These are phyloP conservation scores for Achatina immaculata DNA, from an alignment of 1,140 invertebrate genomes.

Conservation along the genomic window DNA sequence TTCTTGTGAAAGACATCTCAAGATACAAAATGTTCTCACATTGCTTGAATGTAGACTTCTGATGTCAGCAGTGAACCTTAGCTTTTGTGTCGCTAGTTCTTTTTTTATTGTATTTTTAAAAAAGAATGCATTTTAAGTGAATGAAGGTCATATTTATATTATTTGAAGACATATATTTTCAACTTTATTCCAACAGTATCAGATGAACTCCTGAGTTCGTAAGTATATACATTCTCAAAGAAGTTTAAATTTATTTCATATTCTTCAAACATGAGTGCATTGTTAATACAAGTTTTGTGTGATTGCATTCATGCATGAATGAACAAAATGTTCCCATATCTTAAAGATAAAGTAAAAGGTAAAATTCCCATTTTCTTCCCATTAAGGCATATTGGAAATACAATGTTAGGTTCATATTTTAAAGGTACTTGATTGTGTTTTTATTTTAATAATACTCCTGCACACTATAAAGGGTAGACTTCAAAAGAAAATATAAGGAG, in stretches of 20 bases:
- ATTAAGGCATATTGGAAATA: not conserved
- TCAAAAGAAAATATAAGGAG: too few species aligned
- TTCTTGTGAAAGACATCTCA: too few species aligned
- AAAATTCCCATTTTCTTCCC: too few species aligned
- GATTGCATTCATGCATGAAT: not conserved
- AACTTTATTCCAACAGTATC: constrained; percentile 56
- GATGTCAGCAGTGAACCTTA: not conserved
- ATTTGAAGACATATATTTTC: too few species aligned
- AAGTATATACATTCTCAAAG: constrained; percentile 43
- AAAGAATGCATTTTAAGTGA: not conserved
- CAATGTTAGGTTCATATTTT: too few species aligned
- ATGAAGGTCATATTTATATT: not conserved
- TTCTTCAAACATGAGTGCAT: not conserved
- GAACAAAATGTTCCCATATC: not conserved
- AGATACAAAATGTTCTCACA: too few species aligned
- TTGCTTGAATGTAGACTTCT: not conserved
- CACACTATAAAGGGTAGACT: too few species aligned
- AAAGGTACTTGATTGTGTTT: not conserved
- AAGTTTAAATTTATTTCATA: not conserved
- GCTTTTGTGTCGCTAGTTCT: not conserved
- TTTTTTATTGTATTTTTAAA: not conserved
- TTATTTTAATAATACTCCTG: not conserved
- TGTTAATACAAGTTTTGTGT: not conserved
- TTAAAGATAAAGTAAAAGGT: too few species aligned
- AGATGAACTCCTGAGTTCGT: constrained; percentile 61